Percentiles rank a stretch among this genome's conserved stretches.
These are phyloP conservation scores for Lymantria dispar DNA, from an alignment of 2,888 invertebrate genomes.

Conservation along the genomic window DNA sequence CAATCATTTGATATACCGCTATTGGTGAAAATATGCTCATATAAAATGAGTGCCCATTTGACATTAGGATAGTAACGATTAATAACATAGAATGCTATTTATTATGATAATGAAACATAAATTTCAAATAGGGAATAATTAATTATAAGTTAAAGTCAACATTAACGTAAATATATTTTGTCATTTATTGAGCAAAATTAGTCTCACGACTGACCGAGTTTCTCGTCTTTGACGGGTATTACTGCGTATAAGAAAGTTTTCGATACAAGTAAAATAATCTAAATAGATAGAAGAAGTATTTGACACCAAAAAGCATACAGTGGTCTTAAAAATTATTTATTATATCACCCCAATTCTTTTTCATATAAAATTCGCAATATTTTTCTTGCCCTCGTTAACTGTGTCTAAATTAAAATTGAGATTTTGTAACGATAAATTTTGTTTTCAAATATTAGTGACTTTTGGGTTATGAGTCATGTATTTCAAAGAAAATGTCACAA, in stretches of 20 bases:
- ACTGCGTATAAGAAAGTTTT: neutral
- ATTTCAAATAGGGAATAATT: neutral
- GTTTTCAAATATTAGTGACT: neutral
- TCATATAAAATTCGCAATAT: conserved; percentile 3
- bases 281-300: conserved; percentile 6
- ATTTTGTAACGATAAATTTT: neutral
- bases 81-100: too few relatives aligned
- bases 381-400: conserved; percentile 3
- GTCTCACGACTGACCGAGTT: conserved; percentile 14
- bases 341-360: neutral
- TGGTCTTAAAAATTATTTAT: conserved; percentile 9
- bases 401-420: neutral
- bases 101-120: neutral
- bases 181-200: conserved; percentile 3
- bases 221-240: conserved; percentile 3
- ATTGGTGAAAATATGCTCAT: too few relatives aligned
- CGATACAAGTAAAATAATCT: neutral
- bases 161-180: conserved; percentile 14
- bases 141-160: neutral
- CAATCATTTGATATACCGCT: too few relatives aligned
- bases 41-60: neutral
- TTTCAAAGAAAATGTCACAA: neutral
- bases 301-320: conserved; percentile 4
- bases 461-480: conserved; percentile 1
- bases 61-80: neutral